These are phyloP conservation scores for Drosophila atroscutellata DNA, from an alignment of 2,888 invertebrate species.

Conservation along the genomic window DNA sequence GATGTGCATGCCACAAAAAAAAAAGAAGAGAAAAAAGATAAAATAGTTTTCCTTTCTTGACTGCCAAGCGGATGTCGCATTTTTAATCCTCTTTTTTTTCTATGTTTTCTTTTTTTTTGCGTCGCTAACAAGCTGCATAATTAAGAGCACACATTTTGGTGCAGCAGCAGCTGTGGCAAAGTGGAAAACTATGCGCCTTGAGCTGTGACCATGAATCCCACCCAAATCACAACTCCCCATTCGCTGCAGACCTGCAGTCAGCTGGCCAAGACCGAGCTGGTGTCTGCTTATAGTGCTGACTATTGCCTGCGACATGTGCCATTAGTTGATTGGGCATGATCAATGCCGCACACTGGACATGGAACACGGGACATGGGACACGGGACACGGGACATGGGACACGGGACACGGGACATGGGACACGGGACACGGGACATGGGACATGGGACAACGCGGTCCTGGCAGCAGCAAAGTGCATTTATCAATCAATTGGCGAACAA, in stretches of 20 bases:
- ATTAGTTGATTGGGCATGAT: not conserved
- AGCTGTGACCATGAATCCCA: slow-evolving; percentile 21
- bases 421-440: too few relatives aligned
- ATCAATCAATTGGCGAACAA: not conserved
- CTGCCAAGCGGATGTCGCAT: slow-evolving; percentile 19
- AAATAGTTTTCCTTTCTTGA: slow-evolving; percentile 23
- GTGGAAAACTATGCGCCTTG: slow-evolving; percentile 27
- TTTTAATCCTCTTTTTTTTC: slow-evolving; percentile 9
- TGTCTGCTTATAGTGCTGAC: not conserved
- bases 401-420: fast-evolving
- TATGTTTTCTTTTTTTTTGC: not conserved
- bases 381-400: not conserved
- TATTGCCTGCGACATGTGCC: not conserved
- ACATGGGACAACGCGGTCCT: not conserved
- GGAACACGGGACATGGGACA: not conserved
- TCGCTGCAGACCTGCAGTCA: not conserved
- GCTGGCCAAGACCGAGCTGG: not conserved
- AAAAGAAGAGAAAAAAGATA: slow-evolving; percentile 1
- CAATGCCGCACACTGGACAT: not conserved
- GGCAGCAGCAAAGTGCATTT: not conserved
- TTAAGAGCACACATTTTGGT: slow-evolving; percentile 53
- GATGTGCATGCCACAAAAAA: slow-evolving; percentile 11
- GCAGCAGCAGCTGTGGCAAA: slow-evolving; percentile 2
- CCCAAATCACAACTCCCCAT: not conserved
- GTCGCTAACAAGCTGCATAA: slow-evolving; percentile 66